phyloP scores from a whole-genome alignment of 2,888 invertebrate species.

The Prosopocoilus inquinatus region DNA sequence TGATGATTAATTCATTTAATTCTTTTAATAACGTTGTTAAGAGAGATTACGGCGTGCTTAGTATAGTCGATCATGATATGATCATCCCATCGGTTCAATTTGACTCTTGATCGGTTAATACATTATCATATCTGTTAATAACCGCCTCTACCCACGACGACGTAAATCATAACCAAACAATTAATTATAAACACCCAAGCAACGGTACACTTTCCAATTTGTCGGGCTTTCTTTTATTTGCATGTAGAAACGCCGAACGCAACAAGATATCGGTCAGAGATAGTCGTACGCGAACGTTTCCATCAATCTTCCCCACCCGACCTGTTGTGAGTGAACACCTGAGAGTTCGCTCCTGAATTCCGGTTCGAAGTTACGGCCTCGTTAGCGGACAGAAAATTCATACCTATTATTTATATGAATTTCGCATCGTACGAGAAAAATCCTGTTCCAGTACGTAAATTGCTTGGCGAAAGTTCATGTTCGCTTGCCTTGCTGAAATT shows the following conservation, averaged over 20 bases:
- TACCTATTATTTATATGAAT: neutral
- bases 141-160: no score
- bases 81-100: no score
- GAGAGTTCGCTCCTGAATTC: conserved; percentile 1
- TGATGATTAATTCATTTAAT: no score
- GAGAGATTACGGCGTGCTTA: no score
- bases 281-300: conserved; percentile 1
- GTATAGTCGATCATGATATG: no score
- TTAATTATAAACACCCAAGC: neutral
- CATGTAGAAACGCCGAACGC: conserved; percentile 1
- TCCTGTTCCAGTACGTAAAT: neutral
- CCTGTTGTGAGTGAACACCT: neutral
- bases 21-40: no score
- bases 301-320: conserved; percentile 4
- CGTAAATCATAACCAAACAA: neutral
- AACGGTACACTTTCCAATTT: neutral
- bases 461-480: neutral
- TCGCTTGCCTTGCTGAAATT: neutral
- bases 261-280: conserved; percentile 7
- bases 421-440: neutral
- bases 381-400: neutral
- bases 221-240: conserved; percentile 1
- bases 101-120: no score
- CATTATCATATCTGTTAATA: no score
- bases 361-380: neutral